phyloP scores from a whole-genome alignment of 2,113 vertebrate genomes.

The Chelonoidis abingdonii region DNA sequence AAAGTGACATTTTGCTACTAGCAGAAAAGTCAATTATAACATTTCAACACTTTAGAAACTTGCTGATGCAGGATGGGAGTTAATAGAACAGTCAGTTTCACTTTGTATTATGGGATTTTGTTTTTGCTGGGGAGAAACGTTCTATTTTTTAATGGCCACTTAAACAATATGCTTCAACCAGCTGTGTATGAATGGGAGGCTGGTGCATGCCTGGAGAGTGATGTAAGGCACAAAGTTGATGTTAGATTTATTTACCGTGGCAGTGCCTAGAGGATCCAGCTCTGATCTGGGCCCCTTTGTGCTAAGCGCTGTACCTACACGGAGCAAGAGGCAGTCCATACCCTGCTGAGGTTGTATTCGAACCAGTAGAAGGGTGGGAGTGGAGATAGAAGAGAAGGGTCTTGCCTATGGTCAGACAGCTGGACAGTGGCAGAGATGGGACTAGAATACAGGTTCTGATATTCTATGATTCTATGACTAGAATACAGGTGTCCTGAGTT shows the following conservation, averaged over 20 bases:
- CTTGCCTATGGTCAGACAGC: not conserved
- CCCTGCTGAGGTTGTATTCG: not conserved
- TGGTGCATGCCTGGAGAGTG: rapidly evolving
- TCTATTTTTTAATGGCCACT: not conserved
- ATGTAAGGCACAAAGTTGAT: not conserved
- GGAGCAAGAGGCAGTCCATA: not conserved
- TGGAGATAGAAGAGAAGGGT: not conserved
- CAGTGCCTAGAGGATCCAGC: not conserved
- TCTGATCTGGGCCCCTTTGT: not conserved
- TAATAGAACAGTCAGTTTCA: slow-evolving; percentile 76
- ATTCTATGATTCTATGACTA: not conserved
- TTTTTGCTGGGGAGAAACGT: slow-evolving; percentile 14
- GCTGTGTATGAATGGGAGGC: rapidly evolving
- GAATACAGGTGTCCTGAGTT: not conserved
- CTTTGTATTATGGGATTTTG: slow-evolving; percentile 62
- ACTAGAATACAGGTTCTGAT: not conserved
- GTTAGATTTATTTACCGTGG: not conserved
- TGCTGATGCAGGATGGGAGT: slow-evolving; percentile 71
- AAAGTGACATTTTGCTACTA: slow-evolving; percentile 64
- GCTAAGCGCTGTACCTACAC: not conserved
- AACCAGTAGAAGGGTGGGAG: not conserved
- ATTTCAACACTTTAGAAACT: slow-evolving; percentile 70
- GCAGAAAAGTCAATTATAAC: slow-evolving; percentile 71
- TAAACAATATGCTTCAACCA: not conserved
- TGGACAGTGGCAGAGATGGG: not conserved